These are phyloP conservation scores for Trochalopteron elliotii DNA, from an alignment of 2,113 vertebrate species.

Conservation along the genomic window DNA sequence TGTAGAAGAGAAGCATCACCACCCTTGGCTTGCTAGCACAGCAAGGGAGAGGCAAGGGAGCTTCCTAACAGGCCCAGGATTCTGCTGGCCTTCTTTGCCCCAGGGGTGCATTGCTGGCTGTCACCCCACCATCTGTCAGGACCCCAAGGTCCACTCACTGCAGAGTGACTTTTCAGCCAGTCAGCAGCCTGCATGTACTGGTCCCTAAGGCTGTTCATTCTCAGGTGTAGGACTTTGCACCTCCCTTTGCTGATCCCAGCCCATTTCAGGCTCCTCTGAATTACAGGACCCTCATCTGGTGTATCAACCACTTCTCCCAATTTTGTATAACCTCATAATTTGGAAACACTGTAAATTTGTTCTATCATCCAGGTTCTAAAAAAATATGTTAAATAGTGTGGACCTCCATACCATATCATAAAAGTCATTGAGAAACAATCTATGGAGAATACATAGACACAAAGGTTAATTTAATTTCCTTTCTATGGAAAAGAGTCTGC, in stretches of 20 bases:
- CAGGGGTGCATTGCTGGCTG: background rate
- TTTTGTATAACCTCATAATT: background rate
- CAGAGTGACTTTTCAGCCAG: background rate
- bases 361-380: background rate
- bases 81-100: background rate
- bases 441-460: background rate
- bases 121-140: background rate
- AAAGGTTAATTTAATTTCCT: background rate
- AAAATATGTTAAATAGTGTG: background rate
- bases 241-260: background rate
- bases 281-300: background rate
- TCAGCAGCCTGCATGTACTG: background rate
- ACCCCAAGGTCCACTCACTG: background rate
- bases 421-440: background rate
- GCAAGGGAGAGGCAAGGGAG: too few species aligned
- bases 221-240: background rate
- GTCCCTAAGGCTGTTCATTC: background rate
- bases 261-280: background rate
- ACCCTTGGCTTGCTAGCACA: background rate
- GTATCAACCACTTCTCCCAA: background rate
- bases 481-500: conserved; percentile 33
- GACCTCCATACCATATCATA: background rate
- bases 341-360: background rate
- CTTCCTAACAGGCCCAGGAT: background rate
- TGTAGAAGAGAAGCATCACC: background rate